Base-by-base conservation (phyloP, 2,113 vertebrate species). In the Alethe diademata region DNA sequence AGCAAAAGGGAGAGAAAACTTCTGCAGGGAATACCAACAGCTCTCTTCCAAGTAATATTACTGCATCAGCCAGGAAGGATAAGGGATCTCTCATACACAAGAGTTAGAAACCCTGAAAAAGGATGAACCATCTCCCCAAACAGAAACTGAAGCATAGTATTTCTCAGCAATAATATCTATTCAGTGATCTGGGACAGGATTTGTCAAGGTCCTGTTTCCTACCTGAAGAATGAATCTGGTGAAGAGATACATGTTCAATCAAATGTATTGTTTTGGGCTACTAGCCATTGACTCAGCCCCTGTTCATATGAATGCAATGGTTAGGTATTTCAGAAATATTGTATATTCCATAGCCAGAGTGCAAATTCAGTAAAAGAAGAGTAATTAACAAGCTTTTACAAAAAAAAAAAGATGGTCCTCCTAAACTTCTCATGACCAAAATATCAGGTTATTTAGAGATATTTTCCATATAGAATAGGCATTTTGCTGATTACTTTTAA, bases 231-330 rank as follows among this genome's bases (percentile, higher is more conserved):
- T 29, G 38, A 47, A 28, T 33, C 31, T 48, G 19, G 15, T 65
- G 70, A 78, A 29, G 23, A 69, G 45, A 31, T 9, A 1, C 0
- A 0, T 11, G 4, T 40, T 62, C 28, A 43, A 3, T 17, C 10
- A 51, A 33, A 23, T 36, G 4, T 47, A 24, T 43, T 56, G 12
- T 23, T 83, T n/a, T 57, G 40, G 31, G 19, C 31, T 84, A 7
- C 40, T 38, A 29, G 36, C 15, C 38, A 35, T 14, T 60, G 33
- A 19, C 7, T 79, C 10, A 19, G 28, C 3, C 58, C 6, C 6
- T 69, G 8, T 5, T n/a, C 3, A 2, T n/a, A 36, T 7, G 5
- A 80, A 53, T 31, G 8, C 19, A 58, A 6, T 9, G 7, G 11
- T 65, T 36, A 56, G 5, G 23, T 31, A 4, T 24, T 51, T 89